These are phyloP conservation scores for Sinonovacula constricta DNA, from an alignment of 1,140 invertebrate species.

Conservation along the genomic window DNA sequence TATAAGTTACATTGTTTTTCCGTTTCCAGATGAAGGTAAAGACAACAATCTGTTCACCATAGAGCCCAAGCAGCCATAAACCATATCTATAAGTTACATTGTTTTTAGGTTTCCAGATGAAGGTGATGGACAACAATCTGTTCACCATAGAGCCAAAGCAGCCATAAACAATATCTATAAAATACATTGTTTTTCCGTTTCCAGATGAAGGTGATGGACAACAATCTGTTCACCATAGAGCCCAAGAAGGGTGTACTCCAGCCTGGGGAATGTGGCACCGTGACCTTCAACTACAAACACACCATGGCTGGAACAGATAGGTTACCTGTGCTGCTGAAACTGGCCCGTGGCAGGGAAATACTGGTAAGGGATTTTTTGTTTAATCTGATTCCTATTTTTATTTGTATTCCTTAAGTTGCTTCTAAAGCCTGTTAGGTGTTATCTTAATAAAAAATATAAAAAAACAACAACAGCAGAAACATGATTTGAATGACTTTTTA, in stretches of 20 bases:
- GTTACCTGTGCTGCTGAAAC: constrained; percentile 77
- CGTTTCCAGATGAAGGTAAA: constrained; percentile 78
- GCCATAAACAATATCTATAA: too few relatives aligned
- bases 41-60: constrained; percentile 78
- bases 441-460: neutral
- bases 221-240: constrained; percentile 76
- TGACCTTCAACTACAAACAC: constrained; percentile 76
- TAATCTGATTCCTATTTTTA: neutral
- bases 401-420: too few relatives aligned
- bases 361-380: constrained; percentile 65
- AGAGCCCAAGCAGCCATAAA: too few relatives aligned
- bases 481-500: neutral
- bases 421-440: neutral
- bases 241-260: constrained; percentile 74
- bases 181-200: constrained; percentile 39
- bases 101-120: constrained; percentile 79
- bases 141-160: constrained; percentile 75
- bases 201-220: constrained; percentile 79
- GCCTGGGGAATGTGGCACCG: constrained; percentile 72
- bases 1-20: too few relatives aligned
- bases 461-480: too few relatives aligned
- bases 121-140: constrained; percentile 78
- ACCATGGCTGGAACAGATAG: constrained; percentile 76
- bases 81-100: too few relatives aligned
- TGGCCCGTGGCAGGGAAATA: constrained; percentile 76